phyloP scores from a whole-genome alignment of 2,113 vertebrate species.

The Ptilonorhynchus violaceus region DNA sequence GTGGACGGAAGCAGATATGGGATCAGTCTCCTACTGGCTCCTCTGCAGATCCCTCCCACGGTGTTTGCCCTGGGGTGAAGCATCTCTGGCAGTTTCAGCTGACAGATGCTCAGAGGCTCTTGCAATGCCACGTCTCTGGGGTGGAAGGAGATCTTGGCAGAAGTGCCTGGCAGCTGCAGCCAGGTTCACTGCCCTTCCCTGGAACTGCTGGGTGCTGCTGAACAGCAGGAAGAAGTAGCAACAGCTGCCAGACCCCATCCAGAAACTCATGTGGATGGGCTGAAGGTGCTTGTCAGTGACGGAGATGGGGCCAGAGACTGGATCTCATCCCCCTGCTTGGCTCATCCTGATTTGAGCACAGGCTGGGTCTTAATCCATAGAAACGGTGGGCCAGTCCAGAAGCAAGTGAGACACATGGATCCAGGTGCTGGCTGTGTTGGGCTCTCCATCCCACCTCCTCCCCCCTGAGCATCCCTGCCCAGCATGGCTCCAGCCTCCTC shows the following conservation, averaged over 20 bases:
- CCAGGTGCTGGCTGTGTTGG: not conserved
- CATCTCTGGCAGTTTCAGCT: not conserved
- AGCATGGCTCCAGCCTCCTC: not conserved
- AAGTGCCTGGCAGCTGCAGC: not conserved
- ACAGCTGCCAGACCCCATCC: not conserved
- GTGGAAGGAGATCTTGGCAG: not conserved
- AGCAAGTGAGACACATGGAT: not conserved
- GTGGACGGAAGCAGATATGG: not conserved
- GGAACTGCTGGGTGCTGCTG: rapidly evolving
- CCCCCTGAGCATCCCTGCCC: not conserved
- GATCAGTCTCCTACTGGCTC: not conserved
- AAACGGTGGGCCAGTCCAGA: not conserved
- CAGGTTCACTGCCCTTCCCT: not conserved
- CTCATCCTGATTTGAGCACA: not conserved
- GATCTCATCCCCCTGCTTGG: not conserved
- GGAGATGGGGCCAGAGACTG: not conserved
- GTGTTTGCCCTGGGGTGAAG: not conserved
- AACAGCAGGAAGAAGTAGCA: not conserved
- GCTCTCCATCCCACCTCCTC: not conserved
- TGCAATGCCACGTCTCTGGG: rapidly evolving
- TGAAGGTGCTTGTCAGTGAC: not conserved
- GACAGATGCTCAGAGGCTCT: not conserved
- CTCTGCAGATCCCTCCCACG: not conserved
- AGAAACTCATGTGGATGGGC: not conserved
- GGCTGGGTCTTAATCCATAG: not conserved